These are phyloP conservation scores for Platysternon megacephalum DNA, from an alignment of 2,113 vertebrate species.

Conservation along the genomic window DNA sequence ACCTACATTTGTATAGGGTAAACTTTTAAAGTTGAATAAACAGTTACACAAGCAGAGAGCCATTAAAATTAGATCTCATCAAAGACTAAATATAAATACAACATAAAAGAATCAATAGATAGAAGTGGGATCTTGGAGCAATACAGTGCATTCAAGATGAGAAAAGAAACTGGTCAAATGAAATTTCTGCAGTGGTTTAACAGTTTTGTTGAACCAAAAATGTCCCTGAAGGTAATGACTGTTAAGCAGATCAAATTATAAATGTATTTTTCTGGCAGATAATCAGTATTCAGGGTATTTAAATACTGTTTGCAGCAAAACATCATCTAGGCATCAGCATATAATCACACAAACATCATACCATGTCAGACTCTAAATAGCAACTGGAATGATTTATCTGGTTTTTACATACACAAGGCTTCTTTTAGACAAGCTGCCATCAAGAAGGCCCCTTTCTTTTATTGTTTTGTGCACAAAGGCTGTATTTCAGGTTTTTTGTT, in stretches of 20 bases:
- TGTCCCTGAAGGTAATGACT: neutral
- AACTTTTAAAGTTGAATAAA: neutral
- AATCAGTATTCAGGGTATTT: neutral
- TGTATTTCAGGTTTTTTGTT: neutral
- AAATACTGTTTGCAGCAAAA: neutral
- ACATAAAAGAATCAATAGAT: neutral
- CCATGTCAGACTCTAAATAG: neutral
- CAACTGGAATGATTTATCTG: neutral
- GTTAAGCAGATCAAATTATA: neutral
- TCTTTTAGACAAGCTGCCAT: neutral
- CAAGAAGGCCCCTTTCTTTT: neutral
- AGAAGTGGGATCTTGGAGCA: neutral
- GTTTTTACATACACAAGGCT: neutral
- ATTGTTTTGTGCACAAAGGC: neutral
- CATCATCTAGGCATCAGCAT: neutral
- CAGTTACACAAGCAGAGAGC: neutral
- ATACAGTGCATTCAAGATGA: neutral
- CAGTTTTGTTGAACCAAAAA: neutral
- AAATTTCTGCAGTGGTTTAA: neutral
- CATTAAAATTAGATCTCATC: neutral
- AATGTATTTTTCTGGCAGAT: neutral
- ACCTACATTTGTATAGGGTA: neutral
- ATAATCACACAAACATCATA: neutral
- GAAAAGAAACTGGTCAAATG: neutral
- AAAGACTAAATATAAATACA: neutral